Evolutionary conservation across 2,888 invertebrate genomes (phyloP).

Genomic region (Cryptocephalus moraei): DNA sequence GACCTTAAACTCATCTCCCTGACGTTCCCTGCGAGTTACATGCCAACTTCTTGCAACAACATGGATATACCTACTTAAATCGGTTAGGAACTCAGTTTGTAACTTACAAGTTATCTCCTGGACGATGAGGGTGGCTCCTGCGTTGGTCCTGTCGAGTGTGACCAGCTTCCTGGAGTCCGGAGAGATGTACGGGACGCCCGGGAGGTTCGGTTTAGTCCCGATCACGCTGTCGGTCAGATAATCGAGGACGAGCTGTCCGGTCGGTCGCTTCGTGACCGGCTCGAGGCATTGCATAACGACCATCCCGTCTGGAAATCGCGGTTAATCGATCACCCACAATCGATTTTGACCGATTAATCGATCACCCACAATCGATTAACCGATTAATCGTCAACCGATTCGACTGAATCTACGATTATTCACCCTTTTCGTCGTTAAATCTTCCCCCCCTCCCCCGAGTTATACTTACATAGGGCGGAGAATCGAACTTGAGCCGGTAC

Average conservation of each 20-base stretch:
- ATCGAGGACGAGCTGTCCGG: constrained; percentile 59
- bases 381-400: no score
- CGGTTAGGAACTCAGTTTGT: no score
- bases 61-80: no score
- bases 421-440: no score
- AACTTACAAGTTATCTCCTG: constrained; percentile 51
- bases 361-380: no score
- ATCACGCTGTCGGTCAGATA: constrained; percentile 62
- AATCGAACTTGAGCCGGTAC: constrained; percentile 60
- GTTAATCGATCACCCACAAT: no score
- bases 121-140: constrained; percentile 50
- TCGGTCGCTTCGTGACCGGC: constrained; percentile 50
- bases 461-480: constrained; percentile 57
- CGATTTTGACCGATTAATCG: no score
- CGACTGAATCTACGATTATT: no score
- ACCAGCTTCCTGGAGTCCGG: constrained; percentile 62
- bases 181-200: constrained; percentile 56
- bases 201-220: constrained; percentile 49
- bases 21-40: no score
- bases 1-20: no score
- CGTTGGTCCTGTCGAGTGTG: constrained; percentile 49
- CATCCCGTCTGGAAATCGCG: constrained; percentile 55
- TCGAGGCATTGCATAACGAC: constrained; percentile 62
- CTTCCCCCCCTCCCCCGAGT: no score
- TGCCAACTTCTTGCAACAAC: no score